Conservation (phyloP, 1,140 invertebrate species). For the Aleiodes sp. region DNA sequence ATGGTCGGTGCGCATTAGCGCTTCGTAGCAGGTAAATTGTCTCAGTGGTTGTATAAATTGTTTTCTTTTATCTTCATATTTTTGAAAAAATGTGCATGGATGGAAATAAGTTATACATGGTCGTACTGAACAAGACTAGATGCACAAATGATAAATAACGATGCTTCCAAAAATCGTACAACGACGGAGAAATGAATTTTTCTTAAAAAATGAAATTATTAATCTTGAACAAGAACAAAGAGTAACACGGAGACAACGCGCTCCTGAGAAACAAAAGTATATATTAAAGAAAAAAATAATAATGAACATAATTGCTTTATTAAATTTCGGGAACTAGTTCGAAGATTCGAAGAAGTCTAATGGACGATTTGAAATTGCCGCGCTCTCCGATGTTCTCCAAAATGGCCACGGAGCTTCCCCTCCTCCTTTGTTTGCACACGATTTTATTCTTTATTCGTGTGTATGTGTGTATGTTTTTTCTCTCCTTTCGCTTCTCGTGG, state of each 20-base stretch:
- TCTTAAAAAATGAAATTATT: neutral
- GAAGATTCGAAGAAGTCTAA: neutral
- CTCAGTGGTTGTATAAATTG: conserved; percentile 19
- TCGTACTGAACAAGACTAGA: conserved; percentile 56
- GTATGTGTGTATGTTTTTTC: neutral
- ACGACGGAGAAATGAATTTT: neutral
- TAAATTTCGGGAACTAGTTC: too few species aligned
- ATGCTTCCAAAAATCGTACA: neutral
- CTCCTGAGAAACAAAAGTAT: conserved; percentile 7
- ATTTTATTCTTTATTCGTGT: neutral
- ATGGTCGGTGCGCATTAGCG: neutral
- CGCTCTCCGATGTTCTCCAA: conserved; percentile 51
- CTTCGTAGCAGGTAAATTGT: conserved; percentile 9
- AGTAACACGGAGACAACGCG: neutral
- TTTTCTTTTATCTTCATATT: neutral
- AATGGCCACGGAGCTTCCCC: conserved; percentile 45
- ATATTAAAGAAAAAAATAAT: conserved; percentile 1
- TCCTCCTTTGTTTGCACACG: neutral
- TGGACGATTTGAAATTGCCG: conserved; percentile 15
- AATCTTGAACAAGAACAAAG: conserved; percentile 13
- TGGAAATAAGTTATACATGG: conserved; percentile 44
- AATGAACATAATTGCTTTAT: too few species aligned
- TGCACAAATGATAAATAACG: conserved; percentile 50
- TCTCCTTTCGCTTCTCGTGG: neutral
- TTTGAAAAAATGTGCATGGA: conserved; percentile 27